Base-by-base conservation (phyloP, 2,888 invertebrate species). In the Rapana venosa region DNA sequence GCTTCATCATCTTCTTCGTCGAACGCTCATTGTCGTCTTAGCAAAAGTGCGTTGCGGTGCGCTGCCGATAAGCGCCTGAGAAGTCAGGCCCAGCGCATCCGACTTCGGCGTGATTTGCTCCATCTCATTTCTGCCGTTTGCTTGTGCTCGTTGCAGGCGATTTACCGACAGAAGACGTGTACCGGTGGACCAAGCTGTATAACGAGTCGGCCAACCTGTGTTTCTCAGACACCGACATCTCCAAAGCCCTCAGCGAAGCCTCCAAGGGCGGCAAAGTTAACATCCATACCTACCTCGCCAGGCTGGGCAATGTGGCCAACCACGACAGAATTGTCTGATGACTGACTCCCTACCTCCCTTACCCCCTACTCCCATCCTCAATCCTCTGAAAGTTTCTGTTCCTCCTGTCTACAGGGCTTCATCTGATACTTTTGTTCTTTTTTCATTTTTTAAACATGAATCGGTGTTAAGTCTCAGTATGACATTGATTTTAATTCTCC, bases 131-230 rank as follows among this genome's bases (percentile, higher is more conserved):
- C 8, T 47, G 47, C 47, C 13, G 61, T 61, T 15, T 61, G 15
- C 15, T 61, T 61, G 1, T 61, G 15, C 26, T 74, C 17, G 61
- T 32, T 66, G 8, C 92, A 94, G 94, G 94, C 20, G 90, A 89
- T 47, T 92, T 94, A 22, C 94, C 94, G 26, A 86, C 92, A 22
- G 92, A 92, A n/a, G 93, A 93, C 5, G 93, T 94, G 17, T 87
- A 92, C 84, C 92, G 92, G 30, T 91, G 93, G 87, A 93, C 93
- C 20, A 88, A 90, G 87, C 91, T 93, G 88, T 93, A 94, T 93
- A 94, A 94, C 90, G 92, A 92, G 61, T 91, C 93, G 20, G 94
- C 92, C 87, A 92, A 92, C 89, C 92, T 94, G 30, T 90, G 92
- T 20, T 89, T 94, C 20, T 91, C 93, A 15, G 92, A 93, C 8